A percentile compares a stretch with the other conserved stretches of the same genome.
Conservation (phyloP, 2,113 vertebrate species). For the Petromus typicus region DNA sequence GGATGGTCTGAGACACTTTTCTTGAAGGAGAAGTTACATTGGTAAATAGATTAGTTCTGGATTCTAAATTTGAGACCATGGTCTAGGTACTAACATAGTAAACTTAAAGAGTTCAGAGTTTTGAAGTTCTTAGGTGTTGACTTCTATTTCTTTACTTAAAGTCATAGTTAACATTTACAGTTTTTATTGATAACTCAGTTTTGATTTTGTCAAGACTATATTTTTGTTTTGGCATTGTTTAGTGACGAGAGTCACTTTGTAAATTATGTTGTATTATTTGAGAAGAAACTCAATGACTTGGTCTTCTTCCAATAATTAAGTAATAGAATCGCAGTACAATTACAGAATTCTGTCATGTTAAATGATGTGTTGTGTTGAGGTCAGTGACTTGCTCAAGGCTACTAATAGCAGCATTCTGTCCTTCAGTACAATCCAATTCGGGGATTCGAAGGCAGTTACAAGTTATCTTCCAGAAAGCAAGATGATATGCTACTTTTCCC, state of each 20-base stretch:
- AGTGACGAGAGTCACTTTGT: neutral
- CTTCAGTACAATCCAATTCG: neutral
- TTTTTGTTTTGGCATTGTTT: neutral
- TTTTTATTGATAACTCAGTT: conserved; percentile 14
- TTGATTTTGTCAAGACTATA: neutral
- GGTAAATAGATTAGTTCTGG: conserved; percentile 24
- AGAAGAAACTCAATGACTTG: neutral
- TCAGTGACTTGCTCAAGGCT: neutral
- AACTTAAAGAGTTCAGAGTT: neutral
- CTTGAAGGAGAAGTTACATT: neutral
- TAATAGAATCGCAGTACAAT: neutral
- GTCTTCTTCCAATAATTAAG: neutral
- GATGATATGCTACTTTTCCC: neutral
- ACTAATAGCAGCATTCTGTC: neutral
- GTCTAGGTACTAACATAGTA: neutral
- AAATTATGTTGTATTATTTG: neutral
- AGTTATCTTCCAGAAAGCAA: neutral
- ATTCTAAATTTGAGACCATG: conserved; percentile 16
- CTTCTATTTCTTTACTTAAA: neutral
- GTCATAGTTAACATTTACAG: neutral
- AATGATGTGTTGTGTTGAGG: neutral
- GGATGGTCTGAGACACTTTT: conserved; percentile 8
- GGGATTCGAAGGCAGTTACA: neutral
- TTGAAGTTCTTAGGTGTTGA: neutral
- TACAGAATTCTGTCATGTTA: neutral